These are phyloP conservation scores for Loriculus beryllinus DNA, from an alignment of 2,797 vertebrate genomes.

Conservation along the genomic window DNA sequence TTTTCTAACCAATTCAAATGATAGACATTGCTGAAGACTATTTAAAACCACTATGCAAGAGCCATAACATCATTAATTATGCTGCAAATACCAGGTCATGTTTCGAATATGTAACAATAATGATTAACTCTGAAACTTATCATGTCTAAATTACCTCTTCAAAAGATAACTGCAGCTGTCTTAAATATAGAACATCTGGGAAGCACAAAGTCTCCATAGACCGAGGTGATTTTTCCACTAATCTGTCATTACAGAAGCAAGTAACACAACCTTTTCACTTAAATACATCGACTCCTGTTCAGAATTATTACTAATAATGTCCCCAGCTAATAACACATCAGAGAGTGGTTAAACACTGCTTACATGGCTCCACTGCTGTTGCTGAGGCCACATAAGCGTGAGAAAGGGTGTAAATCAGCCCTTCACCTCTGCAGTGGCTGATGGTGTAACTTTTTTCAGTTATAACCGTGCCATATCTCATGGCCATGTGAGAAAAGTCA, in stretches of 20 bases:
- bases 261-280: neutral
- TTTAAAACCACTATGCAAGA: slow-evolving; percentile 16
- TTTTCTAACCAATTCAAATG: slow-evolving; percentile 11
- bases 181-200: slow-evolving; percentile 15
- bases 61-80: slow-evolving; percentile 46
- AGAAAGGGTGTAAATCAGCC: neutral
- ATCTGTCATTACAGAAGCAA: neutral
- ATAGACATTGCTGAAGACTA: slow-evolving; percentile 5
- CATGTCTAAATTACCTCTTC: neutral
- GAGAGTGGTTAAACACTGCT: neutral
- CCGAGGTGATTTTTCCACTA: neutral
- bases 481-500: neutral
- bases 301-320: neutral
- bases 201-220: neutral
- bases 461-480: neutral
- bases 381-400: neutral
- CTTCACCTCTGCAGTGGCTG: neutral
- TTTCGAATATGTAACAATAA: slow-evolving; percentile 35
- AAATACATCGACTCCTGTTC: neutral
- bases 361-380: fast-evolving
- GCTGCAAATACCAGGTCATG: neutral
- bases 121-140: slow-evolving; percentile 18
- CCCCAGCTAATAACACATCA: neutral
- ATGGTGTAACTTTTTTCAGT: neutral
- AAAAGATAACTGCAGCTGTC: slow-evolving; percentile 1